Evolutionary conservation across 2,888 invertebrate species (phyloP).

Genomic region (Tachina lurida): DNA sequence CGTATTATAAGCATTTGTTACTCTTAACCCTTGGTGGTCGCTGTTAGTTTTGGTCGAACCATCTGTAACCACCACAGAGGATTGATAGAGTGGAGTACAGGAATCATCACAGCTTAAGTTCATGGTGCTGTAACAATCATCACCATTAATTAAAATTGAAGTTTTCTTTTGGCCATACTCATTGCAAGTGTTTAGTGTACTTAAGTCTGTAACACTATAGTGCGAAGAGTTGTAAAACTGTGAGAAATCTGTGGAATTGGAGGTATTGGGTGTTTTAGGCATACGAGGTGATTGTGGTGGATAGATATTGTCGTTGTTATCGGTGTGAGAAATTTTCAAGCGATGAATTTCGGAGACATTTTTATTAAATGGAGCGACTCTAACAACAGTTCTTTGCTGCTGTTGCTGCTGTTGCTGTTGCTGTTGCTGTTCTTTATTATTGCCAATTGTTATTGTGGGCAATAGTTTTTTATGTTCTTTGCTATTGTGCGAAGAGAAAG

Average conservation of each 20-base stretch:
- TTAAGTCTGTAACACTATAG: slow-evolving; percentile 66
- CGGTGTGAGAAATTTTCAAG: slow-evolving; percentile 85
- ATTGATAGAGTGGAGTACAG: slow-evolving; percentile 87
- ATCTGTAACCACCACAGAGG: slow-evolving; percentile 89
- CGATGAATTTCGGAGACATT: slow-evolving; percentile 83
- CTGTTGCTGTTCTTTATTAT: slow-evolving; percentile 48
- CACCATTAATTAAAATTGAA: slow-evolving; percentile 89
- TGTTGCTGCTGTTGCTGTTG: slow-evolving; percentile 71
- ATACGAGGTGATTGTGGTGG: slow-evolving; percentile 46
- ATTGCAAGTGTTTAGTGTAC: slow-evolving; percentile 57
- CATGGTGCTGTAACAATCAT: slow-evolving; percentile 90
- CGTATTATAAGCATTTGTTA: slow-evolving; percentile 85
- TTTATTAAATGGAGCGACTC: slow-evolving; percentile 83
- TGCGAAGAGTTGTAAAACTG: slow-evolving; percentile 54
- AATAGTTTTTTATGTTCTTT: slow-evolving; percentile 33
- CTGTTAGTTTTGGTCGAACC: slow-evolving; percentile 74
- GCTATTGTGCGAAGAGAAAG: slow-evolving; percentile 9
- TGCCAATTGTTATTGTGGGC: slow-evolving; percentile 17
- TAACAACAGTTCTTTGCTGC: slow-evolving; percentile 83
- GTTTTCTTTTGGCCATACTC: slow-evolving; percentile 84
- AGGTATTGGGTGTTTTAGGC: slow-evolving; percentile 73
- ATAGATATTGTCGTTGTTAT: slow-evolving; percentile 80
- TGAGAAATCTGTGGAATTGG: slow-evolving; percentile 23
- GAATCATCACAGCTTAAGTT: slow-evolving; percentile 86
- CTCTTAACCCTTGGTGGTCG: slow-evolving; percentile 79